Evolutionary conservation across 2,888 invertebrate genomes (phyloP), one percentile per base, ranked within the genome.

Genomic region (Chrysolina haemoptera): DNA sequence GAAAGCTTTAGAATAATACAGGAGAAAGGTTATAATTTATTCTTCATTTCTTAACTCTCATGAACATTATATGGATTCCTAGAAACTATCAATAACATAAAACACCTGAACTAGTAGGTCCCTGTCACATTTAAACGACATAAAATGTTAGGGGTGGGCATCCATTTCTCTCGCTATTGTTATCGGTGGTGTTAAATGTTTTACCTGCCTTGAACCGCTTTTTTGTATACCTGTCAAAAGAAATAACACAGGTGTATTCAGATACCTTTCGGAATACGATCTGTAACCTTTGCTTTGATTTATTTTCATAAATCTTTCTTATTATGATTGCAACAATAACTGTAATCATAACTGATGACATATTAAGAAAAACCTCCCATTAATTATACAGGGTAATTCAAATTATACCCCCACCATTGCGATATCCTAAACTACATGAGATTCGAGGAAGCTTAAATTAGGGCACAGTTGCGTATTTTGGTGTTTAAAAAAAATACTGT

Each of bases 211-310:
- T 11, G 35, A 62, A 43, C 22, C 16, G 35, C 53, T 22, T 59
- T 64, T 65, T 62, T 65, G 27, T 64, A 11, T 53, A 70, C 70
- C 70, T 70, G 64, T 20, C 70, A 20, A 18, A 40, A 46, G 63
- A 63, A 70, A 70, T 43, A 70, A 64, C 53, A 70, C 70, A 70
- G 64, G 70, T 70, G 70, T 70, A 55, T 55, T 65, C 22, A 64
- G 46, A 64, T 64, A 20, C 46, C 18, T 43, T 65, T 43, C 18
- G 35, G 8, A 40, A 67, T 18, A 67, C 10, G 35, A 67, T 12
- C 35, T 50, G 53, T 22, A 53, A 18, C 14, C 53, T 20, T 50
- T n/a, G 1, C 16, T 55, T 65, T 70, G 53, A 65, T 70, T 70
- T 70, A 70, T 70, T 65, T 55, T 16, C 14, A 46, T 18, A 8